Conservation (phyloP, 1,140 invertebrate species). For the Solen grandis region DNA sequence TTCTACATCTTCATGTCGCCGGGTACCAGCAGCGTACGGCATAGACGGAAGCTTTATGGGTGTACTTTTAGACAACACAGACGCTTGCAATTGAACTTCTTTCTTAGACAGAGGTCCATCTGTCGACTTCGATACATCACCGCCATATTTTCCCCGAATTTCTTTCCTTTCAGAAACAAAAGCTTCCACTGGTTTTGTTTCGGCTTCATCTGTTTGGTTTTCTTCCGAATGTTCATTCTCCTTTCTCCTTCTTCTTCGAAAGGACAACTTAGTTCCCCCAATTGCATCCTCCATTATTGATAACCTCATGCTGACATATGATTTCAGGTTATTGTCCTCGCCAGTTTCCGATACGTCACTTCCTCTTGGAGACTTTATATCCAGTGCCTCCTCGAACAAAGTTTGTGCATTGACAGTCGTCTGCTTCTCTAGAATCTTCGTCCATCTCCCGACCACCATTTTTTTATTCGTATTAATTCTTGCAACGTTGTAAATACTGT, state of each 20-base stretch:
- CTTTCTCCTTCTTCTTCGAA: not conserved
- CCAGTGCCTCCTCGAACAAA: constrained; percentile 47
- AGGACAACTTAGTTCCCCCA: not conserved
- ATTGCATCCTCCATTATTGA: constrained; percentile 39
- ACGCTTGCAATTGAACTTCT: not conserved
- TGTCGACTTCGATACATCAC: not conserved
- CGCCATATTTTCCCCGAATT: constrained; percentile 23
- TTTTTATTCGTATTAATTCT: constrained; percentile 59
- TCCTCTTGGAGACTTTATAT: not conserved
- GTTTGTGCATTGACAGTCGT: constrained; percentile 50
- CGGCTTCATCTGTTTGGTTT: not conserved
- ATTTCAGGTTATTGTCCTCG: constrained; percentile 36
- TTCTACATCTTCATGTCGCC: constrained; percentile 15
- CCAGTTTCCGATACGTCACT: not conserved
- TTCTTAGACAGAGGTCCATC: not conserved
- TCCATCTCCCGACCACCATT: constrained; percentile 59
- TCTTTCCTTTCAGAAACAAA: constrained; percentile 41
- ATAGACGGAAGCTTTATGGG: not conserved
- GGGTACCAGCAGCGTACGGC: not conserved
- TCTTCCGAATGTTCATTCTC: not conserved
- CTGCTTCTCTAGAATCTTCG: constrained; percentile 60
- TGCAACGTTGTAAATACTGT: constrained; percentile 33
- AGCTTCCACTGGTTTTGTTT: not conserved
- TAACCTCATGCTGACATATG: constrained; percentile 4
- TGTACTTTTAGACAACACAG: not conserved